A percentile compares a stretch with the other conserved stretches of the same genome.
Evolutionary conservation across 92 coral and sea anemone genomes (phyloP).

Genomic region (Micromussa lordhowensis): DNA sequence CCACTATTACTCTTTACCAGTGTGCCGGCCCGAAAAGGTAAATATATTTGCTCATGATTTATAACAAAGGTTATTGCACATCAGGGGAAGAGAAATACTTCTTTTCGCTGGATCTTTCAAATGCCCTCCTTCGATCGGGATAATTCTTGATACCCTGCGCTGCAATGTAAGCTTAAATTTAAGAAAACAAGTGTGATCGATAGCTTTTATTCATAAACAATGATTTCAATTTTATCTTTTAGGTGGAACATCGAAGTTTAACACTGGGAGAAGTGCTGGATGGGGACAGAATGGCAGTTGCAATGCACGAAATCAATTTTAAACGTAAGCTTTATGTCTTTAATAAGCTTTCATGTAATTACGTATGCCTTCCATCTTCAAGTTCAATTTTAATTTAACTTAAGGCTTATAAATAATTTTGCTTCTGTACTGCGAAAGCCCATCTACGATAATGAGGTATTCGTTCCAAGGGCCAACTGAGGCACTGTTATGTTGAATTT

Average conservation of each 20-base stretch:
- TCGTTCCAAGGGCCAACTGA: neutral
- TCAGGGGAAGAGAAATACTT: neutral
- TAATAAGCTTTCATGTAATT: neutral
- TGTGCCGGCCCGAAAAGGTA: slow-evolving; percentile 95
- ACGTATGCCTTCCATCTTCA: neutral
- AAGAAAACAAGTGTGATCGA: neutral
- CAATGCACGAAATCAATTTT: slow-evolving; percentile 84
- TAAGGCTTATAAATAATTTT: too few species aligned
- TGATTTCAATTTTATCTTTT: neutral
- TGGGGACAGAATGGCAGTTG: slow-evolving; percentile 98
- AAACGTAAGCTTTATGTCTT: slow-evolving; percentile 55
- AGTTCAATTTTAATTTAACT: neutral
- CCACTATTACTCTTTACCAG: slow-evolving; percentile 93
- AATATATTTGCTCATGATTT: neutral
- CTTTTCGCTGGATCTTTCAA: neutral
- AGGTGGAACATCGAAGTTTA: slow-evolving; percentile 98
- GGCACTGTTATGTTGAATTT: neutral
- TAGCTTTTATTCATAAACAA: too few species aligned
- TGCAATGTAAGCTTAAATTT: neutral
- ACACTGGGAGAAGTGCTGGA: slow-evolving; percentile 96
- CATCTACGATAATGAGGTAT: neutral
- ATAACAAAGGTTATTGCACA: neutral
- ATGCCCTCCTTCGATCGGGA: neutral
- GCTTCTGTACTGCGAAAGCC: neutral
- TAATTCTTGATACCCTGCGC: neutral